phyloP scores from a whole-genome alignment of 2,113 vertebrate species.

The Conger conger region DNA sequence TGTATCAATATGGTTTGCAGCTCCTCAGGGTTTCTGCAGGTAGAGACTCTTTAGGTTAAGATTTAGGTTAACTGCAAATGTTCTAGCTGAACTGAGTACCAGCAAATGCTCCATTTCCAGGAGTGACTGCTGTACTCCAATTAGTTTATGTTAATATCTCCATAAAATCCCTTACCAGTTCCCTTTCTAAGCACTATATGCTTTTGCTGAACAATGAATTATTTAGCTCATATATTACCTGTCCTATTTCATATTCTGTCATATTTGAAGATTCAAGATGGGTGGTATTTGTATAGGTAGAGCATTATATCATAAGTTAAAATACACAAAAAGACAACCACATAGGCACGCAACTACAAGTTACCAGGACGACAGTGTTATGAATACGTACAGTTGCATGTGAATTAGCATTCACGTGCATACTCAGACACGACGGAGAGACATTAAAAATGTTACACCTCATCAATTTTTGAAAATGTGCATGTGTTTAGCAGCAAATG shows the following conservation, averaged over 20 bases:
- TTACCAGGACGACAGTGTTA: no score
- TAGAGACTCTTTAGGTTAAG: background rate
- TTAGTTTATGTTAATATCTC: no score
- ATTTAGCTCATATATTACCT: background rate
- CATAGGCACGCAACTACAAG: no score
- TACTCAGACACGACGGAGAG: background rate
- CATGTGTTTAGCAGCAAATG: background rate
- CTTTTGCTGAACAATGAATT: background rate
- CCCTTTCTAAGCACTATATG: background rate
- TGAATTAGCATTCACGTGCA: background rate
- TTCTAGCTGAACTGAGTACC: background rate
- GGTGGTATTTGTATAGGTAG: no score
- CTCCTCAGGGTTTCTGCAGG: conserved; percentile 15
- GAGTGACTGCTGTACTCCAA: background rate
- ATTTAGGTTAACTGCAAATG: background rate
- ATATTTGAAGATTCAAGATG: background rate
- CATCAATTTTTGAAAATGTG: background rate
- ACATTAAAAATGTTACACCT: no score
- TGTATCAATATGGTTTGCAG: conserved; percentile 35
- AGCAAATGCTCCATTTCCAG: background rate
- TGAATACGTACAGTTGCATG: no score
- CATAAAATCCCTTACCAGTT: no score
- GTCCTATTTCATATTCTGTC: background rate
- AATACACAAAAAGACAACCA: no score
- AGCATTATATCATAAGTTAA: no score